These are phyloP conservation scores for Pyrrhia umbra DNA, from an alignment of 2,888 invertebrate genomes.

Conservation along the genomic window DNA sequence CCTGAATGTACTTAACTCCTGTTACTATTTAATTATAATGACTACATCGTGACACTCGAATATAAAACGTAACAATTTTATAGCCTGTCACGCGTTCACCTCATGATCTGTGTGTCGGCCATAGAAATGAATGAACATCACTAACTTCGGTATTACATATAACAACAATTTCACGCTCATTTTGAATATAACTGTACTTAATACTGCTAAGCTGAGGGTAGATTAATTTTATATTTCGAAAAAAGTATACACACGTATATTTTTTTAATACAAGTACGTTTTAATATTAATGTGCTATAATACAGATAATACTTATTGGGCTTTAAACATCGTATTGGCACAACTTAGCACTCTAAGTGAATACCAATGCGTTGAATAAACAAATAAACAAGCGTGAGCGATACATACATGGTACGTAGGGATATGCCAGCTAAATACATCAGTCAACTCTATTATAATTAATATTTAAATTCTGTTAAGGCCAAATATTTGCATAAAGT, in stretches of 20 bases:
- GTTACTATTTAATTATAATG: slow-evolving; percentile 73
- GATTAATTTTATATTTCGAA: background rate
- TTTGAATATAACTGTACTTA: slow-evolving; percentile 16
- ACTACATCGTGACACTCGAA: slow-evolving; percentile 74
- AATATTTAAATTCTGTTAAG: slow-evolving; percentile 46
- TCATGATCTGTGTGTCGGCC: slow-evolving; percentile 42
- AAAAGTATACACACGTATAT: slow-evolving; percentile 3
- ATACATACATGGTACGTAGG: slow-evolving; percentile 39
- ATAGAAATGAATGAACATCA: slow-evolving; percentile 60
- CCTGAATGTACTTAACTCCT: slow-evolving; percentile 63
- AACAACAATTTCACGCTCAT: slow-evolving; percentile 1
- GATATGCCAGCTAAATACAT: slow-evolving; percentile 54
- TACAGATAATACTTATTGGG: slow-evolving; percentile 26
- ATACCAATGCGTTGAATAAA: slow-evolving; percentile 11
- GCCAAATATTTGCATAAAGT: slow-evolving; percentile 47
- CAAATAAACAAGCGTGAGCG: slow-evolving; percentile 29
- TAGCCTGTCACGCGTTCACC: slow-evolving; percentile 54
- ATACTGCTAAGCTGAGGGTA: slow-evolving; percentile 17
- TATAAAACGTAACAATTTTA: slow-evolving; percentile 63
- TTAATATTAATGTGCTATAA: slow-evolving; percentile 26
- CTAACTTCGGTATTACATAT: slow-evolving; percentile 42
- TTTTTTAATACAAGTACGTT: slow-evolving; percentile 26
- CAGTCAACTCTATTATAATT: slow-evolving; percentile 47
- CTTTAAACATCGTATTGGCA: slow-evolving; percentile 10
- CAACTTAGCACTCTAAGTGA: slow-evolving; percentile 8